phyloP scores from a whole-genome alignment of 2,113 vertebrate genomes.

The Mustela lutreola region DNA sequence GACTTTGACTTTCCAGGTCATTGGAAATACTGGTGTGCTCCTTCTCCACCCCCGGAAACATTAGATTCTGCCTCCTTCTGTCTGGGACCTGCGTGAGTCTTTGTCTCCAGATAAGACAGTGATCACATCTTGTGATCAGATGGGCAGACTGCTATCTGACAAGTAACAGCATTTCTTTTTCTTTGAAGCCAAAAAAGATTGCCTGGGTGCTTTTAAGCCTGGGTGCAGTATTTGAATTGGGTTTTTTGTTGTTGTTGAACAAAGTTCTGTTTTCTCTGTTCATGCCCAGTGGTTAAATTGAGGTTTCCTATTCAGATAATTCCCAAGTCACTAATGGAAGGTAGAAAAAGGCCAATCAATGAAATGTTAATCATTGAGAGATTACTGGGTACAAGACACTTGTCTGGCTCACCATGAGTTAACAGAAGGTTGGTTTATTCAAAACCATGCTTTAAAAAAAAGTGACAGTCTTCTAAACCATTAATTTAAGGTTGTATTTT shows the following conservation, averaged over 20 bases:
- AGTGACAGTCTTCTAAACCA: not conserved
- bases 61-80: slow-evolving; percentile 52
- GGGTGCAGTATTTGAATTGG: not conserved
- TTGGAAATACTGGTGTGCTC: slow-evolving; percentile 52
- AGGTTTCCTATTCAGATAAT: not conserved
- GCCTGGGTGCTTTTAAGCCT: not conserved
- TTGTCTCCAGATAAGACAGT: not conserved
- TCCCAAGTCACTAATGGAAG: slow-evolving; percentile 10
- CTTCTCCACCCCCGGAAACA: not conserved
- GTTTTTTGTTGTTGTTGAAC: not conserved
- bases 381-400: not conserved
- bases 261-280: slow-evolving; percentile 21
- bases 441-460: not conserved
- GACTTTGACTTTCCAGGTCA: slow-evolving; percentile 75
- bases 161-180: slow-evolving; percentile 46
- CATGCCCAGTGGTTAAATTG: not conserved
- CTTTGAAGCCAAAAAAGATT: slow-evolving; percentile 31
- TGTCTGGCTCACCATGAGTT: not conserved
- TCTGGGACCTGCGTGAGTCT: not conserved
- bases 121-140: slow-evolving; percentile 2
- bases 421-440: not conserved
- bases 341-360: not conserved
- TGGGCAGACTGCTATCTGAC: not conserved
- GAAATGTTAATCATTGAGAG: not conserved
- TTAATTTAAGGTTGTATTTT: not conserved